phyloP scores from a whole-genome alignment of 2,888 invertebrate genomes.

The Antitype chi region DNA sequence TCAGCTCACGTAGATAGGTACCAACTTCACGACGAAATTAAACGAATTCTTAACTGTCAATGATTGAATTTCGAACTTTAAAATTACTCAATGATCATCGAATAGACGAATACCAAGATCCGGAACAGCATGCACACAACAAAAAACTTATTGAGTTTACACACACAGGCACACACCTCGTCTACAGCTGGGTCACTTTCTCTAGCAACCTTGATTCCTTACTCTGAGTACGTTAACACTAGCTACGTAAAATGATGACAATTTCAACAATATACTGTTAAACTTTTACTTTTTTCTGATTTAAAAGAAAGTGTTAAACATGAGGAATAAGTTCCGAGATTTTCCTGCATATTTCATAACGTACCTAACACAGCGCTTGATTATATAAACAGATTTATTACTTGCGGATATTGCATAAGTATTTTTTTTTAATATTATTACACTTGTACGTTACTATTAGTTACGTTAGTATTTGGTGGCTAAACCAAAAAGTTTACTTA shows the following conservation, averaged over 20 bases:
- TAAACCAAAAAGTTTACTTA: slow-evolving; percentile 62
- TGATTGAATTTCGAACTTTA: slow-evolving; percentile 34
- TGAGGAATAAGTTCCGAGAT: slow-evolving; percentile 61
- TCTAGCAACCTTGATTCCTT: slow-evolving; percentile 89
- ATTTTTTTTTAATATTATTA: neutral
- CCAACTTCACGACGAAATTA: slow-evolving; percentile 23
- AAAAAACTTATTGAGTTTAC: slow-evolving; percentile 72
- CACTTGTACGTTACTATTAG: neutral
- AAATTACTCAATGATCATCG: slow-evolving; percentile 55
- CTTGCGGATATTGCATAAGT: slow-evolving; percentile 63
- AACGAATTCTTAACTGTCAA: slow-evolving; percentile 27
- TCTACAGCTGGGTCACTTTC: slow-evolving; percentile 86
- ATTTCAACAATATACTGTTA: slow-evolving; percentile 81
- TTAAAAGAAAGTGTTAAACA: slow-evolving; percentile 68
- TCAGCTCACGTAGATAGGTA: slow-evolving; percentile 16
- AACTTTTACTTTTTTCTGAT: slow-evolving; percentile 87
- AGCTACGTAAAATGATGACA: slow-evolving; percentile 79
- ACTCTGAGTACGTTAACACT: slow-evolving; percentile 81
- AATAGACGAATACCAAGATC: slow-evolving; percentile 47
- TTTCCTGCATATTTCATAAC: slow-evolving; percentile 72
- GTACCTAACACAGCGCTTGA: slow-evolving; percentile 61
- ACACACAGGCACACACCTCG: slow-evolving; percentile 70
- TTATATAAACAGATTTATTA: slow-evolving; percentile 69
- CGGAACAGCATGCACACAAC: slow-evolving; percentile 67
- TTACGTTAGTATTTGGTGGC: neutral